Evolutionary conservation across 2,113 vertebrate species (phyloP), one percentile per base, ranked within the genome.

Genomic region (Notothenia rossii): DNA sequence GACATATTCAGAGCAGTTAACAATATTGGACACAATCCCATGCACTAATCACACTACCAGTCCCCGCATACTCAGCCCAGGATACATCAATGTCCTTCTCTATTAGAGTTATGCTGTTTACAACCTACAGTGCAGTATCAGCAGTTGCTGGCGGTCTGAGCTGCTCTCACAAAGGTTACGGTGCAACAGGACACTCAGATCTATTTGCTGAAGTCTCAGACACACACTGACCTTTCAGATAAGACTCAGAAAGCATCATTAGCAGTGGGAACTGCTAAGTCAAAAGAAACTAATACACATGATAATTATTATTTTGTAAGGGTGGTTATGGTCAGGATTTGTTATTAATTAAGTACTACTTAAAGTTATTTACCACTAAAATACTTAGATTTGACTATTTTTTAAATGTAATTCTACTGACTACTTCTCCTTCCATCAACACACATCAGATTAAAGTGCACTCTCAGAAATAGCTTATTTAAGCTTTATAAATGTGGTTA

Each of bases 111-210:
- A 43, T 5, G 64, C 46, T 69, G 64, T 74, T 79, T 81, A 68
- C 49, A 63, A 51, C n/a, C 36, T 60, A 3, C 20, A 25, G 48
- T 72, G 60, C 11, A 49, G 12, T 49, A 7, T 36, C 56, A 78
- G 77, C 83, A 82, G 82, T 72, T 84, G 84, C 72, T 77, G 82
- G 67, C 53, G 72, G 70, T 88, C 60, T 65, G 49, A 76, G 56
- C 72, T 70, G 64, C 73, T 56, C 75, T 87, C 58, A 74, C 83
- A 88, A 91, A 91, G 82, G 84, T 92, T 90, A 85, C 83, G 80
- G 33, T 70, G 86, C 65, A 90, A 89, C 63, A 80, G 81, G 91
- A 93, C 84, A 89, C 86, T 69, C 54, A 4, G 79, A 80, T 79
- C 67, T 80, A 69, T 86, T 74, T 66, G 72, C 83, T 87, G 80